These are phyloP conservation scores for Polyommatus icarus DNA, from an alignment of 2,888 invertebrate genomes.

Conservation along the genomic window DNA sequence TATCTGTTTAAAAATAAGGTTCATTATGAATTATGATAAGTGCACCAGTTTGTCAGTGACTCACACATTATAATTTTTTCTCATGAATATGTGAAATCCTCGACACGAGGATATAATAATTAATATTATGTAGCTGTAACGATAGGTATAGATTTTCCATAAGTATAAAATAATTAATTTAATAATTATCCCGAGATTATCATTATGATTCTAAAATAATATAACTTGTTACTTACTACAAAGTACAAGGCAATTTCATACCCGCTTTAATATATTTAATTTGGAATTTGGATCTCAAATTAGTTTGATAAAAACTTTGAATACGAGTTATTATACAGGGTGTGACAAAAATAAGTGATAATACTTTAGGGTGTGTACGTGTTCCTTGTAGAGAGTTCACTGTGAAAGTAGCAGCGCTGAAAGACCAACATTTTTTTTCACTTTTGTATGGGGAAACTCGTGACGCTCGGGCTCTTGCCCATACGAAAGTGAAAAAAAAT, in stretches of 20 bases:
- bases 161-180: not conserved
- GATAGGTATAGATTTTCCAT: not conserved
- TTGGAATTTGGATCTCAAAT: too few relatives aligned
- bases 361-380: too few relatives aligned
- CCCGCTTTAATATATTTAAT: not conserved
- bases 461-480: too few relatives aligned
- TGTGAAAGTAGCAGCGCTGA: too few relatives aligned
- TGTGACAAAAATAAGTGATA: too few relatives aligned
- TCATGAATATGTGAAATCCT: slow-evolving; percentile 2
- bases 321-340: not conserved
- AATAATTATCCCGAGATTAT: not conserved
- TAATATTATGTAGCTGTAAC: not conserved
- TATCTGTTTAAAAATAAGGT: not conserved
- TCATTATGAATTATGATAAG: too few relatives aligned
- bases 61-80: not conserved
- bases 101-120: not conserved
- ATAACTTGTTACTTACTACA: not conserved
- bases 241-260: not conserved
- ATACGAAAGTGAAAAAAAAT: too few relatives aligned
- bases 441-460: too few relatives aligned
- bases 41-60: not conserved
- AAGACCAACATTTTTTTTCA: too few relatives aligned
- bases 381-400: too few relatives aligned
- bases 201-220: not conserved
- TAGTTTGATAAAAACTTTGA: not conserved